Base-by-base conservation (phyloP, 1,140 invertebrate genomes). In the Mylabris phalerata region DNA sequence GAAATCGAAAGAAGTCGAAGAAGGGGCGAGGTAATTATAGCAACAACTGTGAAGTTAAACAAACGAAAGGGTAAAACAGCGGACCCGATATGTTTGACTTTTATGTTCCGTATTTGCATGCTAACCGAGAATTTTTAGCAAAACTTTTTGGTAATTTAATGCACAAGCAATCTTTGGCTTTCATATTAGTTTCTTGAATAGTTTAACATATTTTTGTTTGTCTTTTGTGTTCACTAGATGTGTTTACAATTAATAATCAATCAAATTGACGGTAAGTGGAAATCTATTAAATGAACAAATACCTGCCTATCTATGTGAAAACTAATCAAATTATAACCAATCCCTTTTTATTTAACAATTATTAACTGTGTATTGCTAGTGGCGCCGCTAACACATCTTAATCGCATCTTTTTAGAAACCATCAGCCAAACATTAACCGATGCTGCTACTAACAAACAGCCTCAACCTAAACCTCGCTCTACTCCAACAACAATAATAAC, bases 331-430 rank as follows among this genome's bases (percentile, higher is more conserved):
- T 2, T 19, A 1, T 19, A 58, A 60, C 40, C 51, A 50, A 39
- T 43, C 52, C 51, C 24, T 32, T 42, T 11, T 40, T 32, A 13
- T 42, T 60, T 48, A 62, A 61, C 10, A 57, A 61, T 51, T 60
- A 55, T 45, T 66, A 50, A 60, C 4, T n/a, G 41, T 66, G 62
- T 69, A 67, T 51, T 64, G 72, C 71, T 71, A 72, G 32, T 32
- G 68, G 63, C 62, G 65, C 67, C 65, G 64, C 70, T 75, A 74
- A 75, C 72, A 42, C 11, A 66, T 61, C 32, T 66, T 70, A 68
- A 71, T 66, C 63, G 57, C 65, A 67, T 74, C 67, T 72, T 75
- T 75, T 69, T 75, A 75, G 74, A 75, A 72, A 61, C 60, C 65
- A 67, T 60, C 69, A 65, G 65, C 66, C 70, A 62, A 62, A 58